Base-by-base conservation (phyloP, 2,797 vertebrate genomes). In the Steatocranus sp. region DNA sequence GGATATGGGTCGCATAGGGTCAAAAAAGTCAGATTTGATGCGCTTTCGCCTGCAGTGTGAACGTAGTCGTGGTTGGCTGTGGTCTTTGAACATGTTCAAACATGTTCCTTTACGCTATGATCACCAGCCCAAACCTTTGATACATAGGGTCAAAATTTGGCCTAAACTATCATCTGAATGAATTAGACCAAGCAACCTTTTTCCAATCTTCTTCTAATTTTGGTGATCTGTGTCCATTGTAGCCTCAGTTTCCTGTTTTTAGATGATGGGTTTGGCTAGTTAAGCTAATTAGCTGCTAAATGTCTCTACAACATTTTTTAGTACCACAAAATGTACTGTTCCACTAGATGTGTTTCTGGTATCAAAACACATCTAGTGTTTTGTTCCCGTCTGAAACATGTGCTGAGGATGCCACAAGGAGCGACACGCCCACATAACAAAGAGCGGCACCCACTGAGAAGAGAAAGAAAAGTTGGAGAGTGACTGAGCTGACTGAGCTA, bases 91-190 rank as follows among this genome's bases (percentile, higher is more conserved):
- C n/a, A n/a, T n/a, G n/a, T n/a, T n/a, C n/a, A n/a, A n/a, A n/a
- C n/a, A n/a, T n/a, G n/a, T n/a, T n/a, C n/a, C n/a, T n/a, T n/a
- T n/a, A n/a, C n/a, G n/a, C n/a, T n/a, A n/a, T n/a, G n/a, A n/a
- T n/a, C n/a, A n/a, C n/a, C n/a, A n/a, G n/a, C n/a, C n/a, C n/a
- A n/a, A 66, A 17, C 20, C 20, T 25, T 68, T 41, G 61, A 17
- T 41, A 14, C 2, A 15, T 2, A 25, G 2, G 0, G 0, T 20
- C 36, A 68, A 38, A 41, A 43, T 41, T 4, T 25, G 36, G 43
- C 36, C 12, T n/a, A n/a, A n/a, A n/a, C 8, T 43, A 5, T 2
- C 5, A 63, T 38, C 32, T 20, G 11, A 63, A 63, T 20, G 1
- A 20, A 38, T 38, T 5, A 66, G n/a, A 38, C 34, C 34, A 66